A percentile compares a stretch with the other conserved stretches of the same genome.
Evolutionary conservation across 2,797 vertebrate species (phyloP).

Genomic region (Gambelia wislizenii): DNA sequence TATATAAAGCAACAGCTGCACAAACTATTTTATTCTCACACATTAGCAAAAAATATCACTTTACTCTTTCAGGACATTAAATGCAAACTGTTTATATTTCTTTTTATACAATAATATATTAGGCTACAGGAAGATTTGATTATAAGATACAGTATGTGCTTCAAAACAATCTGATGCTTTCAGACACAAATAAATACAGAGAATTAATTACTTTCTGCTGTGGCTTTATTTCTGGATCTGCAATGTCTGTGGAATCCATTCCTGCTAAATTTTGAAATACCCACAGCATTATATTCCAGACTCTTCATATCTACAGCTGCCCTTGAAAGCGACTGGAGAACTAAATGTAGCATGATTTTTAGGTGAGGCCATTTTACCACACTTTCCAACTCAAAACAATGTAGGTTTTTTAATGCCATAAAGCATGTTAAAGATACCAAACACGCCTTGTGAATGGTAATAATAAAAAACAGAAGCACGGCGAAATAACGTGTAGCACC

Average conservation of each 20-base stretch:
- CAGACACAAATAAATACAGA: not conserved
- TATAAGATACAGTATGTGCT: conserved; percentile 9
- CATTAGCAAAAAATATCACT: not conserved
- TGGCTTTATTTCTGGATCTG: conserved; percentile 21
- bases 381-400: not conserved
- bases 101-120: conserved; percentile 37
- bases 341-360: conserved; percentile 5
- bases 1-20: conserved; percentile 21
- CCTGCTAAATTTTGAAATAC: conserved; percentile 27
- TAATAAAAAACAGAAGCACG: not conserved
- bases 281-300: conserved; percentile 28
- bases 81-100: conserved; percentile 13
- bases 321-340: conserved; percentile 33
- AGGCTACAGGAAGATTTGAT: conserved; percentile 23
- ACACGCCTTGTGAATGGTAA: fast-evolving
- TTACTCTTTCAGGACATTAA: conserved; percentile 10
- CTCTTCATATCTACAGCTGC: conserved; percentile 20
- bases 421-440: conserved; percentile 4
- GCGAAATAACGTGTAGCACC: conserved; percentile 42
- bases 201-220: conserved; percentile 16
- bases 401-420: not conserved
- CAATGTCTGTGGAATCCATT: conserved; percentile 20
- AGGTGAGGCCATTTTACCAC: conserved; percentile 16
- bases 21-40: not conserved
- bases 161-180: conserved; percentile 37